These are phyloP conservation scores for Gymnodraco acuticeps DNA, from an alignment of 2,797 vertebrate species.

Conservation along the genomic window DNA sequence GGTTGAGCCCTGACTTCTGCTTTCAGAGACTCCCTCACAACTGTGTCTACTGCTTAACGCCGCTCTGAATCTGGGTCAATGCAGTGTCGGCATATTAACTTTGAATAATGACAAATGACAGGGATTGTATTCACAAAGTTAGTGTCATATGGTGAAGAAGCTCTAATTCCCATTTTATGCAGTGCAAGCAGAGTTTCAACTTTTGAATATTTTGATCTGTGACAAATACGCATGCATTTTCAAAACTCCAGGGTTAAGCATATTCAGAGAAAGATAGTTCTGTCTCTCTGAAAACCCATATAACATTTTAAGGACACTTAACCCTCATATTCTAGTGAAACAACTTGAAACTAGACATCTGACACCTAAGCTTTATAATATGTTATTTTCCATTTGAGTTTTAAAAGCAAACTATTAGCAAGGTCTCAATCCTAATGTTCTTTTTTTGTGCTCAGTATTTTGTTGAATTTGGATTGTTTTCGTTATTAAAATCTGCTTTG, in stretches of 20 bases:
- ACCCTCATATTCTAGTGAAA: neutral
- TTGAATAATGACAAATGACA: slow-evolving; percentile 70
- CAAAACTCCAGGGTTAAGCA: slow-evolving; percentile 17
- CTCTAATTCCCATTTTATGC: slow-evolving; percentile 51
- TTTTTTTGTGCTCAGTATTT: neutral
- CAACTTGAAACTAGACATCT: too few relatives aligned
- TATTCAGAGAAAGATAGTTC: neutral
- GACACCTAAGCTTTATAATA: too few relatives aligned
- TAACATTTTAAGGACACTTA: neutral
- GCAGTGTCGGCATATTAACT: slow-evolving; percentile 68
- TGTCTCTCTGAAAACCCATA: neutral
- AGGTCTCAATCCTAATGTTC: neutral
- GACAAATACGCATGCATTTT: slow-evolving; percentile 42
- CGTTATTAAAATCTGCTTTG: neutral
- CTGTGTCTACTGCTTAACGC: slow-evolving; percentile 56
- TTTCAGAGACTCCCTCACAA: slow-evolving; percentile 57
- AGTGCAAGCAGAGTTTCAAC: slow-evolving; percentile 48
- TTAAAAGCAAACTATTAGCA: slow-evolving; percentile 7
- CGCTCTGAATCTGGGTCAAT: slow-evolving; percentile 72
- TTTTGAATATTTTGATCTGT: slow-evolving; percentile 40
- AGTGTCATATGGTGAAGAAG: slow-evolving; percentile 39
- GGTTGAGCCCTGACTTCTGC: slow-evolving; percentile 67
- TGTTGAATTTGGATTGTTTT: neutral
- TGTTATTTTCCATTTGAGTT: neutral
- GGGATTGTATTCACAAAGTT: slow-evolving; percentile 64